phyloP scores from a whole-genome alignment of 2,113 vertebrate genomes.

The Climacteris rufus region DNA sequence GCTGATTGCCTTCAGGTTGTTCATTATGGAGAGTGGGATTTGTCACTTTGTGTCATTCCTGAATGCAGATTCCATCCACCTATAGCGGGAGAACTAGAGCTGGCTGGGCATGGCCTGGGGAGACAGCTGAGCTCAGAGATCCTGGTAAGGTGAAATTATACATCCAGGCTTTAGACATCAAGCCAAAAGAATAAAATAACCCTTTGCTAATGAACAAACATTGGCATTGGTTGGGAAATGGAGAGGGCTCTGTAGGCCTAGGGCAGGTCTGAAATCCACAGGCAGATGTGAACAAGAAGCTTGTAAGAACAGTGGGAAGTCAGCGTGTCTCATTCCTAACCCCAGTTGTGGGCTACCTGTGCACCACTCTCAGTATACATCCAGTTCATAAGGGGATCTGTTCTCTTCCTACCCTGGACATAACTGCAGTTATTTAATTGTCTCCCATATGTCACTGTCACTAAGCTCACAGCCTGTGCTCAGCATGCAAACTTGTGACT shows the following conservation, averaged over 20 bases:
- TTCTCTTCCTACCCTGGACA: background rate
- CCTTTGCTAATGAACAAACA: background rate
- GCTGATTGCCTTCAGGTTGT: background rate
- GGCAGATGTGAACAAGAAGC: background rate
- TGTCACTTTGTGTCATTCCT: background rate
- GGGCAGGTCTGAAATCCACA: background rate
- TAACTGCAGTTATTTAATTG: background rate
- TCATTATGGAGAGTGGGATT: background rate
- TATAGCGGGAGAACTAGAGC: background rate
- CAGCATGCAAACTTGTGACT: background rate
- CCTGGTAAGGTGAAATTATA: fast-evolving
- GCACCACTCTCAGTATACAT: background rate
- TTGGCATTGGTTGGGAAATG: fast-evolving
- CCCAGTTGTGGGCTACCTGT: background rate
- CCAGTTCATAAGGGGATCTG: background rate
- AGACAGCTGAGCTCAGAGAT: background rate
- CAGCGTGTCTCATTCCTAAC: background rate
- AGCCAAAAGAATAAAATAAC: background rate
- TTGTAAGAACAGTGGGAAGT: background rate
- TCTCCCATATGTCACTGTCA: slow-evolving; percentile 37
- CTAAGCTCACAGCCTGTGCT: background rate
- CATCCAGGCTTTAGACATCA: background rate
- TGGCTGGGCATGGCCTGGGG: background rate
- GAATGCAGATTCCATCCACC: background rate
- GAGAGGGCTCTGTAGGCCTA: background rate